Percentiles rank a stretch among this genome's conserved stretches.
Evolutionary conservation across 2,888 invertebrate genomes (phyloP).

Genomic region (Athalia cordata): DNA sequence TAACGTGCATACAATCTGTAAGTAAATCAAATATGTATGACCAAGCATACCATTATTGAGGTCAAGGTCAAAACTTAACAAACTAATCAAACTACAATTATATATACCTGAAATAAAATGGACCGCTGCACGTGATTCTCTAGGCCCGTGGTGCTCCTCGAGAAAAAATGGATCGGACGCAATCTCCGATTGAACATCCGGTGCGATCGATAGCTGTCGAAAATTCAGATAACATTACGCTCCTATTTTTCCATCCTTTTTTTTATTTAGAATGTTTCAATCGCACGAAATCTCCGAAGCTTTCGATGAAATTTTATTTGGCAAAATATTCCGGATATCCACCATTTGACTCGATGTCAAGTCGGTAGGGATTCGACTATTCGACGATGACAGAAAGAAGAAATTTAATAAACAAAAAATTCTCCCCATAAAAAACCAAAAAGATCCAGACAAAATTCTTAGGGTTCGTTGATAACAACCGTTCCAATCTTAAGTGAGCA

Average conservation of each 20-base stretch:
- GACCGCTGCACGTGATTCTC: slow-evolving; percentile 31
- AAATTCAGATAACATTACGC: not conserved
- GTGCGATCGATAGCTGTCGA: slow-evolving; percentile 16
- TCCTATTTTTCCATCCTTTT: not conserved
- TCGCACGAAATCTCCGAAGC: too few species aligned
- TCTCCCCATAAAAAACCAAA: too few species aligned
- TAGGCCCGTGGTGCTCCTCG: slow-evolving; percentile 32
- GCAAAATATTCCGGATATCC: too few species aligned
- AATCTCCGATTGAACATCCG: slow-evolving; percentile 23
- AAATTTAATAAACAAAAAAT: too few species aligned
- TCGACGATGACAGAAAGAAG: too few species aligned
- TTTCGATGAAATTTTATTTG: too few species aligned
- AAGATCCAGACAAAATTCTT: too few species aligned
- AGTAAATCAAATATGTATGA: slow-evolving; percentile 50
- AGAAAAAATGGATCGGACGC: slow-evolving; percentile 25
- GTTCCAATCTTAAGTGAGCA: too few species aligned
- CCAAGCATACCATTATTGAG: not conserved
- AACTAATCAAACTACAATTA: not conserved
- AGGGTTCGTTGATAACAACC: too few species aligned
- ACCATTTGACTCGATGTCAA: too few species aligned
- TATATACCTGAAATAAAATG: slow-evolving; percentile 38
- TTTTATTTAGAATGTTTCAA: too few species aligned
- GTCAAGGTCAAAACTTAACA: slow-evolving; percentile 23
- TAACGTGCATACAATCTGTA: slow-evolving; percentile 90
- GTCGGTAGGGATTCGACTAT: too few species aligned